Percentiles rank a stretch among this genome's conserved stretches.
These are phyloP conservation scores for Amphibalanus amphitrite DNA, from an alignment of 1,140 invertebrate species.

Conservation along the genomic window DNA sequence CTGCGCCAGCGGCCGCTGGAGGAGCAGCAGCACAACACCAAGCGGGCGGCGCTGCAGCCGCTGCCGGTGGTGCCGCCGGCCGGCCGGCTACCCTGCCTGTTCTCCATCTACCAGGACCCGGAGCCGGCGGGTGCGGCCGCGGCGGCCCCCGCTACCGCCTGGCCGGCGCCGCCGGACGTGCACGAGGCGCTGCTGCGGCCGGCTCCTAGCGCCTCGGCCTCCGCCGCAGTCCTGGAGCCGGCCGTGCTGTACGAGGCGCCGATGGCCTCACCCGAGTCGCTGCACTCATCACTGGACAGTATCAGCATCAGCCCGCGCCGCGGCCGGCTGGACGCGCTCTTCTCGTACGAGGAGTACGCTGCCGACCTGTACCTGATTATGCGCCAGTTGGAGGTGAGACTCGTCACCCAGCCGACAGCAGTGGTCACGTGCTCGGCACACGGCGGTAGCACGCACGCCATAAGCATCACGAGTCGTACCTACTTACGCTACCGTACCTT, in stretches of 20 bases:
- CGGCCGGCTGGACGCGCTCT: neutral
- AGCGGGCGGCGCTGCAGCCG: neutral
- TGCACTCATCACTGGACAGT: neutral
- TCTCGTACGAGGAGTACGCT: slow-evolving; percentile 5
- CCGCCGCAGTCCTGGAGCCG: too few relatives aligned
- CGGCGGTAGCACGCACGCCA: too few relatives aligned
- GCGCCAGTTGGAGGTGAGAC: neutral
- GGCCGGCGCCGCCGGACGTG: neutral
- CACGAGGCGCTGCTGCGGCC: too few relatives aligned
- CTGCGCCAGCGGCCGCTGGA: neutral
- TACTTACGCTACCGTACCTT: too few relatives aligned
- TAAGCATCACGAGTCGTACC: too few relatives aligned
- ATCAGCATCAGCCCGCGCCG: neutral
- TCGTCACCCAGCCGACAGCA: too few relatives aligned
- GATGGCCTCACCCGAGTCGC: neutral
- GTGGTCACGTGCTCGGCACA: too few relatives aligned
- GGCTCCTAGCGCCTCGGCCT: too few relatives aligned
- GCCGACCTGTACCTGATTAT: slow-evolving; percentile 1
- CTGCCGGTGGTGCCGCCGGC: neutral
- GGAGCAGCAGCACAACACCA: slow-evolving; percentile 1
- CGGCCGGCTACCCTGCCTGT: neutral
- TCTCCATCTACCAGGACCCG: neutral
- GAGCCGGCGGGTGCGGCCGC: neutral
- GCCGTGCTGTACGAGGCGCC: neutral
- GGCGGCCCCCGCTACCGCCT: neutral